Conservation (phyloP, 2,888 invertebrate genomes). For the Pseudolycoriella hygida region DNA sequence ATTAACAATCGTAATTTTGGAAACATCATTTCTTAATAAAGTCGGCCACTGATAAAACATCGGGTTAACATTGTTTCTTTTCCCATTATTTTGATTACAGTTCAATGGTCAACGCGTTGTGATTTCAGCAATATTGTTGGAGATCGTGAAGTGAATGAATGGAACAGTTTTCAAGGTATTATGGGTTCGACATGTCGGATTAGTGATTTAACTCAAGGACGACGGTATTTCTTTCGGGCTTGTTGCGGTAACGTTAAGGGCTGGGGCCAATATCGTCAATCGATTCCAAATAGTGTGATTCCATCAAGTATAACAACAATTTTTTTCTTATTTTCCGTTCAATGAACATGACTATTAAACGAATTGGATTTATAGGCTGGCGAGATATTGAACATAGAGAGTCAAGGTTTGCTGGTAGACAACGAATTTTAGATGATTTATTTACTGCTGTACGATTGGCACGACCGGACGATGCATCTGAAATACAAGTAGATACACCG, state of each 20-base stretch:
- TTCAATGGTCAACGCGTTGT: constrained; percentile 83
- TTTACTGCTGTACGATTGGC: constrained; percentile 51
- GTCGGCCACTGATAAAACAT: no score
- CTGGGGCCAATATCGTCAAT: constrained; percentile 58
- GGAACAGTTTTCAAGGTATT: constrained; percentile 27
- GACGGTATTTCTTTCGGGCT: constrained; percentile 76
- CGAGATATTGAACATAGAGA: constrained; percentile 59
- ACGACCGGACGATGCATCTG: constrained; percentile 39
- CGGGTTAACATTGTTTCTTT: neutral
- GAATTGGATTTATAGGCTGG: constrained; percentile 47
- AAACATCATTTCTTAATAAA: no score
- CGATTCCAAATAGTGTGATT: constrained; percentile 68
- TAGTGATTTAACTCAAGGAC: constrained; percentile 65
- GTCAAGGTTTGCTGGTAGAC: constrained; percentile 44
- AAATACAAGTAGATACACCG: constrained; percentile 42
- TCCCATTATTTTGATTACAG: constrained; percentile 29
- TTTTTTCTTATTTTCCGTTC: no score
- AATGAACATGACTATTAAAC: neutral
- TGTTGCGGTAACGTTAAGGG: constrained; percentile 89
- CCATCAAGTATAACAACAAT: constrained; percentile 54
- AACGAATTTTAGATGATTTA: constrained; percentile 55
- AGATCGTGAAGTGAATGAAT: constrained; percentile 53
- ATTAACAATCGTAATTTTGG: no score
- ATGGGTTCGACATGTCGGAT: constrained; percentile 33
- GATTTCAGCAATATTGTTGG: constrained; percentile 72